Base-by-base conservation (phyloP, 2,888 invertebrate species). In the Euclidia mi region DNA sequence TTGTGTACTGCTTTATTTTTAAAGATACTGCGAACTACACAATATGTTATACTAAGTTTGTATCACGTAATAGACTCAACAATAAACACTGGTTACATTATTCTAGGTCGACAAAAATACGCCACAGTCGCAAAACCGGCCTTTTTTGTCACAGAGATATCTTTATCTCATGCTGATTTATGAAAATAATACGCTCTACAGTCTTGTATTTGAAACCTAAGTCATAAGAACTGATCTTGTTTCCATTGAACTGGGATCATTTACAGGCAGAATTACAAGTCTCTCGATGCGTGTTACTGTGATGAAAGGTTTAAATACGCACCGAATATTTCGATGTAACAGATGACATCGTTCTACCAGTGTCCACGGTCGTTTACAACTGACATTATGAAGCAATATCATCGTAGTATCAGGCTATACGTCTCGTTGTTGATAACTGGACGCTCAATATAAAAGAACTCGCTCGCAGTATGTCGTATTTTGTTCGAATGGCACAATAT, bases 301-400 rank as follows among this genome's bases (percentile, higher is more conserved):
- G 66, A 82, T 73, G 73, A 80, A 84, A 84, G 79, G 74, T 60
- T 75, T 69, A 79, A 85, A 83, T 82, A 82, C 76, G 46, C 68
- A 63, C 79, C 76, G 76, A 79, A 81, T 72, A 76, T 65, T 67
- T 71, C 67, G 72, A n/a, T n/a, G n/a, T 80, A 84, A 84, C 75
- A 79, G 74, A 85, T 79, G 79, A 72, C 73, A 74, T 81, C 77
- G 79, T 79, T 84, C 74, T 71, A 67, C 66, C 80, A 69, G 74
- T 76, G 73, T 79, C 81, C 81, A 75, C 75, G 71, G 65, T 66
- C 71, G 69, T 73, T 80, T 79, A 79, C 76, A 65, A 74, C 73
- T 63, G 69, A 76, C 83, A 80, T 84, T 84, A 82, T 76, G 80
- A 71, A 56, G 67, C 80, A 80, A 79, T 83, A 81, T 78, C 78